Evolutionary conservation across 2,113 vertebrate species (phyloP).

Genomic region (Poeciliopsis occidentalis): DNA sequence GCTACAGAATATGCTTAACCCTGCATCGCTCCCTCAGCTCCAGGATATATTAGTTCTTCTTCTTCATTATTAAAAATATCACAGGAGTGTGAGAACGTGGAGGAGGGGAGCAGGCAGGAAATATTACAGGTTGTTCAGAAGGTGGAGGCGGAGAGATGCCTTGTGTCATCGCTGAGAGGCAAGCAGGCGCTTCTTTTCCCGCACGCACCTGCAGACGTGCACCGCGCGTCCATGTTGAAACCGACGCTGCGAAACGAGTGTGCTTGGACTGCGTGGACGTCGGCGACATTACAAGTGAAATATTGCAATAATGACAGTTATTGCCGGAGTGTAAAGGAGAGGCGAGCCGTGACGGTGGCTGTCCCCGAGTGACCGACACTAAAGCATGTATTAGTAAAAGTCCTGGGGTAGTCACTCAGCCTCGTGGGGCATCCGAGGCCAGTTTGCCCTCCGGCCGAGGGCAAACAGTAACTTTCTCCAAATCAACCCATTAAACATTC

Average conservation of each 20-base stretch:
- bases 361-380: constrained; percentile 12
- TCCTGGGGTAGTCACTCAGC: constrained; percentile 3
- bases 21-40: constrained; percentile 73
- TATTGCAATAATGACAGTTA: constrained; percentile 30
- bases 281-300: constrained; percentile 8
- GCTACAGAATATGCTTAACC: constrained; percentile 80
- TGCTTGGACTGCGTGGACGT: background rate
- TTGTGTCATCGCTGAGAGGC: constrained; percentile 5
- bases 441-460: background rate
- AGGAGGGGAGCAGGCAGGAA: constrained; percentile 58
- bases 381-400: constrained; percentile 6
- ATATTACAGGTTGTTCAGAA: constrained; percentile 56
- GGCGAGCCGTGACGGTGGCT: constrained; percentile 1
- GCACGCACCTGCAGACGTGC: background rate
- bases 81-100: constrained; percentile 42
- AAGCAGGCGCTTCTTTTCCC: background rate
- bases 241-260: background rate
- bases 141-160: constrained; percentile 53
- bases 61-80: constrained; percentile 79
- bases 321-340: constrained; percentile 1
- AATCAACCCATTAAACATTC: background rate
- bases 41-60: constrained; percentile 77
- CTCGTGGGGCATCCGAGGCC: background rate
- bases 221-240: background rate
- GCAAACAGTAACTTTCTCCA: background rate